phyloP scores from a whole-genome alignment of 2,888 invertebrate species.

The Argyresthia goedartella region DNA sequence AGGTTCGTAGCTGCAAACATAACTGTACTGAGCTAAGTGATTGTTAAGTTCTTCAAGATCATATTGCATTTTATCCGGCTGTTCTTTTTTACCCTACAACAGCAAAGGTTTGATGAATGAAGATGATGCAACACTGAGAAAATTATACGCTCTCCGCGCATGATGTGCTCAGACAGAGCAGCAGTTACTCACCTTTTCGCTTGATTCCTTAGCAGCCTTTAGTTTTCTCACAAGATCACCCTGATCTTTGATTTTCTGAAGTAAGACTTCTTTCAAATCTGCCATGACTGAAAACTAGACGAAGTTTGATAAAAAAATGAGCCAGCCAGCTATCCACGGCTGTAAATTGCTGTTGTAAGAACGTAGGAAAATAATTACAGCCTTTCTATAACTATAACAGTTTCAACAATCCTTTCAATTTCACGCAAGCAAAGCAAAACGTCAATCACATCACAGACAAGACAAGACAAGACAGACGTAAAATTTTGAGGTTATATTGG shows the following conservation, averaged over 20 bases:
- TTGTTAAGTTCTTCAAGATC: constrained; percentile 43
- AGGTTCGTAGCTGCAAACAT: constrained; percentile 68
- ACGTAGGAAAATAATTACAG: constrained; percentile 22
- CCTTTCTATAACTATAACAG: constrained; percentile 28
- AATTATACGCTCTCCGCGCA: neutral
- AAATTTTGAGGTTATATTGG: constrained; percentile 7
- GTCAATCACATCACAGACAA: neutral
- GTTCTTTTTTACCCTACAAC: constrained; percentile 40
- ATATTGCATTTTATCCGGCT: constrained; percentile 16
- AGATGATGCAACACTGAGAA: constrained; percentile 26
- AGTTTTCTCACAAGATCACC: constrained; percentile 86
- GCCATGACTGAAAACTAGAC: constrained; percentile 30
- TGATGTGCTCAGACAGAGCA: neutral
- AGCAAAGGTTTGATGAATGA: constrained; percentile 15
- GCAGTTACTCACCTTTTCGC: constrained; percentile 74
- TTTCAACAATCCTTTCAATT: constrained; percentile 33
- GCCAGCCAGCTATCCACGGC: constrained; percentile 25
- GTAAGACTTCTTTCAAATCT: constrained; percentile 41
- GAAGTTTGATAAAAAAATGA: constrained; percentile 3
- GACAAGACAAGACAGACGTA: neutral
- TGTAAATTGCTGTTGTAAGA: constrained; percentile 31
- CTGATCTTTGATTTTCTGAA: constrained; percentile 70
- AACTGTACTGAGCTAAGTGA: constrained; percentile 67
- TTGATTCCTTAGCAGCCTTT: constrained; percentile 83
- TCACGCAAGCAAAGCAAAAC: constrained; percentile 15